Evolutionary conservation across 2,888 invertebrate species (phyloP), one percentile per base, ranked within the genome.

Genomic region (Zygogramma bicolorata): DNA sequence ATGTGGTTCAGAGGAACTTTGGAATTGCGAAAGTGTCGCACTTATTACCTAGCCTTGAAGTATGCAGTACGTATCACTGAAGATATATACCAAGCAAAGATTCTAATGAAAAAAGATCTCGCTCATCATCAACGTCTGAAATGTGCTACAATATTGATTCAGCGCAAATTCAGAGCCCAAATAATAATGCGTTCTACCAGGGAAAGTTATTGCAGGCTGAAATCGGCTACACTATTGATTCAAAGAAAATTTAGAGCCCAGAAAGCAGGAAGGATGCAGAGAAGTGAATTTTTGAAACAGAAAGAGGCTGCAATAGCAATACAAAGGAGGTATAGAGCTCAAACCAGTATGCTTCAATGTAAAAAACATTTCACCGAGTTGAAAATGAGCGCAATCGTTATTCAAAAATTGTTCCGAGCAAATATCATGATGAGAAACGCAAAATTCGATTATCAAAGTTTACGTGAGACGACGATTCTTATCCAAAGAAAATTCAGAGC

Each of bases 161-260:
- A 85, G 72, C 76, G 73, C 76, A 72, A 75, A 1, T 91, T 86
- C 80, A 88, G 86, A 82, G 86, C 88, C 2, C 80, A 82, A 53
- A 69, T 82, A 25, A 27, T 83, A 25, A 86, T 86, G 65, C 86
- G 83, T 77, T 65, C 76, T 58, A 81, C 85, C 46, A 85, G 86
- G 72, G 70, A 81, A 29, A 70, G 78, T 1, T 90, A 85, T 76
- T 49, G 86, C 0, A 68, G 80, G 46, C 81, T 86, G 46, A 88
- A 86, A 57, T 81, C 84, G 20, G 82, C 87, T 10, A 85, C 88
- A 27, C 82, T 89, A 13, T 75, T 77, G 1, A 82, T 92, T 59
- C 92, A 93, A 78, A 86, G 84, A 66, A 88, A 86, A 84, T 88
- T 89, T 80, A 88, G 89, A 77, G 89, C 89, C 0, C 83, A 85